Evolutionary conservation across 92 coral and sea anemone genomes (phyloP).

Genomic region (Blastomussa wellsi): DNA sequence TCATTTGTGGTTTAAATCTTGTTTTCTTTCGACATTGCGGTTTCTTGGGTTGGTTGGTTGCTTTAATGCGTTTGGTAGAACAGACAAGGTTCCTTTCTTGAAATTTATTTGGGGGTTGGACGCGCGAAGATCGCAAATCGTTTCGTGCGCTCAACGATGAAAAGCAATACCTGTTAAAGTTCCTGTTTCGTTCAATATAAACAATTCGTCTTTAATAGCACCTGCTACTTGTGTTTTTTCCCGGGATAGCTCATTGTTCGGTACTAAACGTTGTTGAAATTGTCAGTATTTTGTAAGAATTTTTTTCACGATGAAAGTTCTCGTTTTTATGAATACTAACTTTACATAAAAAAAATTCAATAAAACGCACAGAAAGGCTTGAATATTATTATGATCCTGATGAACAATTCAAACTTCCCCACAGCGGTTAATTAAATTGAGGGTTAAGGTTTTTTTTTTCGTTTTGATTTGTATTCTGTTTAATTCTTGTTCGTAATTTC

Average conservation of each 20-base stretch:
- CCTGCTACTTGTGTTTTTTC: constrained; percentile 27
- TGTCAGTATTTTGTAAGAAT: neutral
- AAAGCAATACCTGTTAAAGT: constrained; percentile 24
- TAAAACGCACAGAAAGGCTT: neutral
- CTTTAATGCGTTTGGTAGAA: neutral
- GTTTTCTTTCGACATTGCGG: neutral
- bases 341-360: too few relatives aligned
- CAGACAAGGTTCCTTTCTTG: neutral
- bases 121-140: neutral
- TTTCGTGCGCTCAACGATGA: neutral
- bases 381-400: neutral
- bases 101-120: neutral
- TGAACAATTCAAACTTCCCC: neutral
- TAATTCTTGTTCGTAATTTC: neutral
- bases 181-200: constrained; percentile 12
- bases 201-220: neutral
- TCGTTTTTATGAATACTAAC: neutral
- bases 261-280: neutral
- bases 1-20: constrained; percentile 18
- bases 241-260: constrained; percentile 10
- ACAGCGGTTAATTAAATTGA: neutral
- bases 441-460: too few relatives aligned
- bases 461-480: too few relatives aligned
- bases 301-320: neutral
- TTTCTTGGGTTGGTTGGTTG: neutral